Evolutionary conservation across 2,888 invertebrate genomes (phyloP).

Genomic region (Thalpophila matura): DNA sequence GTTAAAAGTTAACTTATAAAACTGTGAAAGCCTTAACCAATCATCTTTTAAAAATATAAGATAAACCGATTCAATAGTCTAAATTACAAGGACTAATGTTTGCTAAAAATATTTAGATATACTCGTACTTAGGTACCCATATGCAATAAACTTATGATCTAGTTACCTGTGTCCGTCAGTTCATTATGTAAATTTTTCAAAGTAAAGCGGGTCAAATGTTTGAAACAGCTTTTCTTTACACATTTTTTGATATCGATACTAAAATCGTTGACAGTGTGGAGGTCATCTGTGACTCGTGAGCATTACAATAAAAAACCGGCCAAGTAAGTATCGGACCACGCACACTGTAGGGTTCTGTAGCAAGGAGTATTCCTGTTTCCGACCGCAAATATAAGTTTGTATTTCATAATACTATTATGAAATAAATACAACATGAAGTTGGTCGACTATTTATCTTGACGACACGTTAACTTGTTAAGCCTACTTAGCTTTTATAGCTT

Average conservation of each 20-base stretch:
- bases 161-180: background rate
- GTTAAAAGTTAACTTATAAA: background rate
- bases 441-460: too few species aligned
- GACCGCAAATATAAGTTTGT: too few species aligned
- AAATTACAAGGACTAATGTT: background rate
- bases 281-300: background rate
- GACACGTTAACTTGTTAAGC: too few species aligned
- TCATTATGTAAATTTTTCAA: conserved; percentile 41
- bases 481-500: too few species aligned
- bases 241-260: conserved; percentile 17
- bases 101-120: conserved; percentile 8
- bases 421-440: too few species aligned
- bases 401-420: too few species aligned
- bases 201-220: conserved; percentile 39
- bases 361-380: too few species aligned
- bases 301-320: too few species aligned
- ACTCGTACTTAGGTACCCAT: too few species aligned
- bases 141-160: conserved; percentile 10
- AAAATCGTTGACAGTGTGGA: conserved; percentile 9
- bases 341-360: too few species aligned
- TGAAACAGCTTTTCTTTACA: conserved; percentile 9
- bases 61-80: background rate
- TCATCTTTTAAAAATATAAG: background rate
- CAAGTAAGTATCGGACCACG: too few species aligned
- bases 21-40: background rate